Base-by-base conservation (phyloP, 2,888 invertebrate species). In the Plebejus anna region DNA sequence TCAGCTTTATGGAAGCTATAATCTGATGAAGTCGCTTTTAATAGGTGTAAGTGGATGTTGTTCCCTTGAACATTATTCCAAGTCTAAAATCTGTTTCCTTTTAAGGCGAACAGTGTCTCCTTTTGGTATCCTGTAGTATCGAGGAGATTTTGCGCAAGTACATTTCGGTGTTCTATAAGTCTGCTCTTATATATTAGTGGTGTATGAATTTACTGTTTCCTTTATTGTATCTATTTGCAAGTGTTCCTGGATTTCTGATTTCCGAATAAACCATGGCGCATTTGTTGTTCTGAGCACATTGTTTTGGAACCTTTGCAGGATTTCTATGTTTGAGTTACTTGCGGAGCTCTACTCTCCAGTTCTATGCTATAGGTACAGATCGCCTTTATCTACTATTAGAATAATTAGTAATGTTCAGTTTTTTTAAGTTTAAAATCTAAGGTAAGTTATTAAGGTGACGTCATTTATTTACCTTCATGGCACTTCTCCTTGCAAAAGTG, bases 401-500 rank as follows among this genome's bases (percentile, higher is more conserved):
- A 22, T 22, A 22, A 22, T 22, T 22, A 22, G 22, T 22, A 22
- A 22, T 22, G 22, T 22, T 22, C 22, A 22, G 22, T 22, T 22
- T 22, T 22, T 22, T 22, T 22, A 22, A 22, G 22, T 22, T 22
- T 22, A 22, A 22, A 22, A 22, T 22, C 22, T 22, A 22, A 22
- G 22, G 22, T 22, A 22, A 22, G 22, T 22, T 22, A 22, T 22
- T 51, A 51, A 51, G 42, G 2, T 42, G 7, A 42, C 47, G 9
- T 47, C 16, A 55, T 55, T 51, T 16, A 9, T 28, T 59, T 79
- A 94, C 94, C 96, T 95, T 85, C 94, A 87, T 91, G 98, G 95
- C 92, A 98, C 36, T 89, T 87, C 3, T 89, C 89, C 84, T 95
- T 95, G 88, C 98, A 98, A 80, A 90, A 92, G 87, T 98, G 98